Evolutionary conservation across 2,113 vertebrate genomes (phyloP).

Genomic region (Glaucomys volans): DNA sequence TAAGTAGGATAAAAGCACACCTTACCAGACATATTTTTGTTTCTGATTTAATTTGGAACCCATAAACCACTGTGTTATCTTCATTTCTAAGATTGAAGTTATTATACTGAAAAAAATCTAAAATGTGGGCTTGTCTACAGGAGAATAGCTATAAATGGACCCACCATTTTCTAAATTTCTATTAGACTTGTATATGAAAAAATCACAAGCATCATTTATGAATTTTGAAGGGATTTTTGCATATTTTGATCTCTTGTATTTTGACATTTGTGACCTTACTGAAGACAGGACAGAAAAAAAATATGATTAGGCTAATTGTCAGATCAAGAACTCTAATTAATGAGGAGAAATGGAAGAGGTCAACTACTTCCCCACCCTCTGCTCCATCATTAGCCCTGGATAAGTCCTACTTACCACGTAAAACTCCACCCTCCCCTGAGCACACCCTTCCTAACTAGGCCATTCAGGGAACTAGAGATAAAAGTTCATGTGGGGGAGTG

Average conservation of each 20-base stretch:
- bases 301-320: conserved; percentile 16
- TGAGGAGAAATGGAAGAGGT: conserved; percentile 9
- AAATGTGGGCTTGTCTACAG: background rate
- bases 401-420: background rate
- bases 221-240: conserved; percentile 40
- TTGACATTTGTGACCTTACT: conserved; percentile 52
- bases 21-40: background rate
- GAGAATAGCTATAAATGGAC: background rate
- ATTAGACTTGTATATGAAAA: conserved; percentile 16
- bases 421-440: background rate
- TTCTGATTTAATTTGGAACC: conserved; percentile 53
- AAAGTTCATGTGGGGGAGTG: background rate
- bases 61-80: background rate
- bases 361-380: background rate
- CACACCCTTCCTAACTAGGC: background rate
- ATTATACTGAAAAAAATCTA: conserved; percentile 2
- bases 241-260: conserved; percentile 29
- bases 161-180: conserved; percentile 9
- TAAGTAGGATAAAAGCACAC: background rate
- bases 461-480: background rate
- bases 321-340: conserved; percentile 26
- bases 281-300: background rate
- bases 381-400: background rate
- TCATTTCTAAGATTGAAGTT: conserved; percentile 50
- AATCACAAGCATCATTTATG: conserved; percentile 12